Percentiles rank a stretch among this genome's conserved stretches.
Conservation (phyloP, 1,140 invertebrate species). For the Drosophila lacertosa region DNA sequence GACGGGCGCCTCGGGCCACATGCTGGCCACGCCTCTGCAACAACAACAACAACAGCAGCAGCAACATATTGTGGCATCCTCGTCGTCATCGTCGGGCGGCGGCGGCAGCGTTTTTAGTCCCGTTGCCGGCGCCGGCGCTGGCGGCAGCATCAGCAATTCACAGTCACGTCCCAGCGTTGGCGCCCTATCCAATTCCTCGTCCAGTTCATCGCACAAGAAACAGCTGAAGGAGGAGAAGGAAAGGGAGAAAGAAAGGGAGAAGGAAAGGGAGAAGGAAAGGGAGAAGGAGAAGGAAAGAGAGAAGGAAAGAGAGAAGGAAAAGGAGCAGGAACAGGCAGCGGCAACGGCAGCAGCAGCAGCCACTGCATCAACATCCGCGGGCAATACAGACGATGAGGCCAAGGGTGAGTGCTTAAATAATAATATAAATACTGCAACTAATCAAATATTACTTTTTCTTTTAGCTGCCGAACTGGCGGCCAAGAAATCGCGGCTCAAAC, state of each 20-base stretch:
- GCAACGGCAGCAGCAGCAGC: constrained; percentile 13
- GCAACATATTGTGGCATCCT: constrained; percentile 71
- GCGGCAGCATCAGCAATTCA: constrained; percentile 53
- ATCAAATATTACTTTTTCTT: no score
- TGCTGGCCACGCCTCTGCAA: constrained; percentile 48
- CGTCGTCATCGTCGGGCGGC: constrained; percentile 74
- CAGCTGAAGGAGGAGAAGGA: constrained; percentile 53
- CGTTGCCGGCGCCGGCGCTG: constrained; percentile 21
- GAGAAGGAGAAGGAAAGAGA: constrained; percentile 45
- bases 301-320: constrained; percentile 36
- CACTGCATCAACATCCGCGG: constrained; percentile 58
- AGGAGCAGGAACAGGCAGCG: constrained; percentile 30
- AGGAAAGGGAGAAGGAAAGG: constrained; percentile 38
- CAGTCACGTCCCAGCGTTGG: constrained; percentile 79
- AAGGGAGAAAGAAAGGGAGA: constrained; percentile 52
- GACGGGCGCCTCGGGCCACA: constrained; percentile 44
- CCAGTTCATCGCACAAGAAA: constrained; percentile 67
- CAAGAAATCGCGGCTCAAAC: constrained; percentile 87
- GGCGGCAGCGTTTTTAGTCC: constrained; percentile 74
- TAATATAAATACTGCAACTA: no score
- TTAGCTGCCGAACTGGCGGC: constrained; percentile 86
- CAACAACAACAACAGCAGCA: constrained; percentile 49
- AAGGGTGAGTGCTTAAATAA: constrained; percentile 60
- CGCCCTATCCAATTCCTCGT: constrained; percentile 76
- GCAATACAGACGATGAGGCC: constrained; percentile 75